Evolutionary conservation across 2,113 vertebrate genomes (phyloP).

Genomic region (Hippoglossus stenolepis): DNA sequence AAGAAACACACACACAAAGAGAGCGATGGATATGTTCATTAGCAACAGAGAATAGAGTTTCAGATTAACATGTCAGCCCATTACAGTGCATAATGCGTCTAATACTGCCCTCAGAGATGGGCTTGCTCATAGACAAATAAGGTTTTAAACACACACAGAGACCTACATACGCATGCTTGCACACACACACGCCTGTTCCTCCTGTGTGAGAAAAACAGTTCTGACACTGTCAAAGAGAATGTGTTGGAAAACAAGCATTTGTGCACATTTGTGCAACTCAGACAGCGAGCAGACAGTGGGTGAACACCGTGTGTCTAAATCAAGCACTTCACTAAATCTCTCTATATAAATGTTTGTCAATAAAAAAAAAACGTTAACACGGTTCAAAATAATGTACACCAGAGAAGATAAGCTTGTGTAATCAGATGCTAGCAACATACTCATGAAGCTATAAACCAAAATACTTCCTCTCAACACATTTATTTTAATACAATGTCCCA

Average conservation of each 20-base stretch:
- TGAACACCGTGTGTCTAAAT: constrained; percentile 19
- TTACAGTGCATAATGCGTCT: constrained; percentile 73
- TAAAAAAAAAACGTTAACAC: too few species aligned
- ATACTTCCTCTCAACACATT: too few species aligned
- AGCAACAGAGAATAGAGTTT: constrained; percentile 75
- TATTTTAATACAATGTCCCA: too few species aligned
- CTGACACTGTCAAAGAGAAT: constrained; percentile 58
- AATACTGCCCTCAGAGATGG: constrained; percentile 73
- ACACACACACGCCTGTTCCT: constrained; percentile 17
- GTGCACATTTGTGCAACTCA: constrained; percentile 15
- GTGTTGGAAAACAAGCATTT: constrained; percentile 32
- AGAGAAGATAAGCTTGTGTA: too few species aligned
- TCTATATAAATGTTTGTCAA: too few species aligned
- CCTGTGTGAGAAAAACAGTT: constrained; percentile 58
- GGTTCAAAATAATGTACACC: too few species aligned
- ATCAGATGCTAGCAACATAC: too few species aligned
- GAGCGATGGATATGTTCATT: constrained; percentile 78
- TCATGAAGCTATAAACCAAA: too few species aligned
- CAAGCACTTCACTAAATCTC: constrained; percentile 20
- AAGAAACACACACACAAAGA: constrained; percentile 25
- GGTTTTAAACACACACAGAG: constrained; percentile 37
- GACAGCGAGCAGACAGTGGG: constrained; percentile 20
- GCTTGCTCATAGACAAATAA: constrained; percentile 69
- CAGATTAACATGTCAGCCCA: constrained; percentile 79
- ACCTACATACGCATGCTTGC: constrained; percentile 13